These are phyloP conservation scores for Glomeris maerens DNA, from an alignment of 1,140 invertebrate genomes.

Conservation along the genomic window DNA sequence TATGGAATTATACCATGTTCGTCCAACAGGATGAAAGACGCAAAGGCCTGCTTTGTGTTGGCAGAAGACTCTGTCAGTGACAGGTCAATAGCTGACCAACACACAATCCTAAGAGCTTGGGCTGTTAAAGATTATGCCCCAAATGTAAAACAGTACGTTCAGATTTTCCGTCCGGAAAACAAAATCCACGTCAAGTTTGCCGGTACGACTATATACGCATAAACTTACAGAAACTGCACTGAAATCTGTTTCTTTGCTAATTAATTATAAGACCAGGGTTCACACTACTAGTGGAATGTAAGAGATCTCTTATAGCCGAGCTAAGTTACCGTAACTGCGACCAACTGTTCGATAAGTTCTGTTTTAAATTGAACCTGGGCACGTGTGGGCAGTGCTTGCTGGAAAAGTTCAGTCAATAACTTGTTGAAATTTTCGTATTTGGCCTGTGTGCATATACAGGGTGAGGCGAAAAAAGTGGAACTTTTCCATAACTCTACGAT, in stretches of 20 bases:
- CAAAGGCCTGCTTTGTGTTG: slow-evolving; percentile 88
- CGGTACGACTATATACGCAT: too few relatives aligned
- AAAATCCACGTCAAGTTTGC: slow-evolving; percentile 97
- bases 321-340: not conserved
- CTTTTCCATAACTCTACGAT: too few relatives aligned
- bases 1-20: too few relatives aligned
- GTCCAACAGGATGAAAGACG: slow-evolving; percentile 93
- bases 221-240: too few relatives aligned
- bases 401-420: too few relatives aligned
- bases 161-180: slow-evolving; percentile 94
- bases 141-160: slow-evolving; percentile 88
- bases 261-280: not conserved
- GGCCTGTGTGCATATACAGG: too few relatives aligned
- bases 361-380: too few relatives aligned
- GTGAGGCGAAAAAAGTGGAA: too few relatives aligned
- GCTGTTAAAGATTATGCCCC: slow-evolving; percentile 96
- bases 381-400: too few relatives aligned
- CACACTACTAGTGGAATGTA: not conserved
- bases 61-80: slow-evolving; percentile 36
- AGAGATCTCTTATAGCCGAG: not conserved
- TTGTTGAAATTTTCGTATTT: too few relatives aligned
- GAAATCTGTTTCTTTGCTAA: too few relatives aligned
- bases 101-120: slow-evolving; percentile 93
- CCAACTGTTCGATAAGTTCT: too few relatives aligned
- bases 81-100: slow-evolving; percentile 50